Percentiles rank a stretch among this genome's conserved stretches.
Evolutionary conservation across 2,797 vertebrate species (phyloP).

Genomic region (Protonibea diacanthus): DNA sequence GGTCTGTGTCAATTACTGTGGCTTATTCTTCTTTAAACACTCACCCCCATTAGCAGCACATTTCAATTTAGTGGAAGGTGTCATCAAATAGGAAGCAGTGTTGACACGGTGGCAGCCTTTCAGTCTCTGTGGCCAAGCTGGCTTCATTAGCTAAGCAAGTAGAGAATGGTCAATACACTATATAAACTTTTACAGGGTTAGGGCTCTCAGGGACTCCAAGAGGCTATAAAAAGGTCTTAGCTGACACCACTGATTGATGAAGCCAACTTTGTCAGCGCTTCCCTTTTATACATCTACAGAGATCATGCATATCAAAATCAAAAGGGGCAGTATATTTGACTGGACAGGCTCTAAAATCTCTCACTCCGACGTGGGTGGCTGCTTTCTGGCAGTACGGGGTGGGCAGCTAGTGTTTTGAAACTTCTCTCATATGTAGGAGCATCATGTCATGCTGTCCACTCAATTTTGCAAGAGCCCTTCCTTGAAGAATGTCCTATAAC

Average conservation of each 20-base stretch:
- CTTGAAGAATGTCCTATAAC: neutral
- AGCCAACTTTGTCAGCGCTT: conserved; percentile 80
- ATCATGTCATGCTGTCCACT: conserved; percentile 17
- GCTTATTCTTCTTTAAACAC: conserved; percentile 84
- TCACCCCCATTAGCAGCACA: conserved; percentile 76
- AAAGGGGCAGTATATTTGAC: conserved; percentile 57
- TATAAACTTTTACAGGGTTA: conserved; percentile 82
- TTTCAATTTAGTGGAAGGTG: conserved; percentile 86
- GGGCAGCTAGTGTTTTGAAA: conserved; percentile 42
- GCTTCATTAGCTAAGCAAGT: conserved; percentile 84
- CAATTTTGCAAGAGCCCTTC: neutral
- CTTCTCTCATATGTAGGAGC: conserved; percentile 21
- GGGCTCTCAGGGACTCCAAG: conserved; percentile 77
- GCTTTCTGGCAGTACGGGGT: conserved; percentile 10
- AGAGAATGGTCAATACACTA: conserved; percentile 74
- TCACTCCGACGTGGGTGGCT: conserved; percentile 43
- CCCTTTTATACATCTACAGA: conserved; percentile 66
- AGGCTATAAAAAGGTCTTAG: conserved; percentile 79
- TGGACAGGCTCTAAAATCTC: conserved; percentile 60
- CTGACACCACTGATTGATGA: conserved; percentile 83
- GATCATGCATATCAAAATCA: conserved; percentile 75
- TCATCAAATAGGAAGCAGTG: conserved; percentile 79
- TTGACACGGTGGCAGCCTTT: conserved; percentile 76
- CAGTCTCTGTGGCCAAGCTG: conserved; percentile 73
- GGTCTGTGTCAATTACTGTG: conserved; percentile 72